These are phyloP conservation scores for Orthosia cruda DNA, from an alignment of 2,888 invertebrate species.

Conservation along the genomic window DNA sequence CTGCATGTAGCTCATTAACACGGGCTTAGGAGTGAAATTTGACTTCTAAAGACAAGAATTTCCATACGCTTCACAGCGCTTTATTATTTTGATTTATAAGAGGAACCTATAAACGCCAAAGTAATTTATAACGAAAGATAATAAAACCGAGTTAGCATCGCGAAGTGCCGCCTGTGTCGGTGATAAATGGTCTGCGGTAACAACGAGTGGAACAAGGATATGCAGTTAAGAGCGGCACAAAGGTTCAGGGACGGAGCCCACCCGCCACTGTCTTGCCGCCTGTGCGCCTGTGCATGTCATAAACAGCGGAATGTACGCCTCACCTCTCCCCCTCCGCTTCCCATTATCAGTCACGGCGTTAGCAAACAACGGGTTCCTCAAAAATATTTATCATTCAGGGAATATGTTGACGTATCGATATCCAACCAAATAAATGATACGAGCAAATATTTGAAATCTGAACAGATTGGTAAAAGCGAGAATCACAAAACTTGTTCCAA, in stretches of 20 bases:
- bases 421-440: slow-evolving; percentile 40
- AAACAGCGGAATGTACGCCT: slow-evolving; percentile 82
- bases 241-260: slow-evolving; percentile 72
- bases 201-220: slow-evolving; percentile 74
- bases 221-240: slow-evolving; percentile 68
- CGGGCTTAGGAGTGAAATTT: slow-evolving; percentile 12
- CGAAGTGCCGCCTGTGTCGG: slow-evolving; percentile 49
- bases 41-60: slow-evolving; percentile 22
- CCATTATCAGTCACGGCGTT: slow-evolving; percentile 80
- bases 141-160: slow-evolving; percentile 57
- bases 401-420: slow-evolving; percentile 43
- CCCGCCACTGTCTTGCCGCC: slow-evolving; percentile 65
- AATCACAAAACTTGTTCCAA: slow-evolving; percentile 25
- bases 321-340: slow-evolving; percentile 69
- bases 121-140: slow-evolving; percentile 58
- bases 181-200: slow-evolving; percentile 70
- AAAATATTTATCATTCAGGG: slow-evolving; percentile 66
- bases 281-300: slow-evolving; percentile 77
- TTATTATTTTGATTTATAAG: slow-evolving; percentile 45
- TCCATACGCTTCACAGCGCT: slow-evolving; percentile 8
- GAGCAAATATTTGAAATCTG: slow-evolving; percentile 45
- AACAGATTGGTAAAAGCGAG: slow-evolving; percentile 2
- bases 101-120: slow-evolving; percentile 45
- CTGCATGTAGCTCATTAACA: slow-evolving; percentile 65
- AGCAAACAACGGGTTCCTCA: slow-evolving; percentile 77